Evolutionary conservation across 2,797 vertebrate genomes (phyloP), one percentile per base, ranked within the genome.

Genomic region (Cephalopachus bancanus): DNA sequence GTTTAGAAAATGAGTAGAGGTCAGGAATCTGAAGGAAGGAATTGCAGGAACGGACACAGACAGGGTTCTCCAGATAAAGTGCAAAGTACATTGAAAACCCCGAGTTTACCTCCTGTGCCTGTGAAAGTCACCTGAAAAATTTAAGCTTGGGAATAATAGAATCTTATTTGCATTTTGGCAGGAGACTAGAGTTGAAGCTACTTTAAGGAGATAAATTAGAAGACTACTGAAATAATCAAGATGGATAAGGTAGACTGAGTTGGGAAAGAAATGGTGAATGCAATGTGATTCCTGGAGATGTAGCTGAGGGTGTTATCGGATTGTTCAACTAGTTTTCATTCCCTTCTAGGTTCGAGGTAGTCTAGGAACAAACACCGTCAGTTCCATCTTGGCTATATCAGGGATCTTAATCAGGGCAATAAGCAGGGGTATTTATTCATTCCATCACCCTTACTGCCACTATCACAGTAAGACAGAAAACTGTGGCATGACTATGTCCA

Each of bases 391-490:
- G 2, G 85, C 97, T 22, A 15, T 11, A 8, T 0, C 12, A 3
- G 96, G 93, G 11, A 74, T 94, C 10, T 3, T 96, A 26, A n/a
- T 93, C 28, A 30, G 0, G 24, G 2, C 20, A 7, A 0, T 62
- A 5, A 88, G 93, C 10, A 1, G 93, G n/a, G 0, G 0, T 7
- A 0, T n/a, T 20, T 51, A 2, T 14, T 10, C n/a, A 17, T 83
- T 1, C 7, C 0, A 0, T 22, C 8, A 30, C 10, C 2, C 0
- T 74, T 1, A 16, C 24, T 96, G 90, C 55, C 0, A 0, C 6
- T 9, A 26, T 19, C 0, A 1, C 0, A 0, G 0, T 0, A 44
- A 0, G 1, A 0, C 0, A 1, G 59, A 49, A 8, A 17, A 10
- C 1, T 94, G 93, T 33, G 0, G 0, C 10, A 24, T 86, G 65